Evolutionary conservation across 2,888 invertebrate genomes (phyloP), one percentile per base, ranked within the genome.

Genomic region (Conus canariensis): DNA sequence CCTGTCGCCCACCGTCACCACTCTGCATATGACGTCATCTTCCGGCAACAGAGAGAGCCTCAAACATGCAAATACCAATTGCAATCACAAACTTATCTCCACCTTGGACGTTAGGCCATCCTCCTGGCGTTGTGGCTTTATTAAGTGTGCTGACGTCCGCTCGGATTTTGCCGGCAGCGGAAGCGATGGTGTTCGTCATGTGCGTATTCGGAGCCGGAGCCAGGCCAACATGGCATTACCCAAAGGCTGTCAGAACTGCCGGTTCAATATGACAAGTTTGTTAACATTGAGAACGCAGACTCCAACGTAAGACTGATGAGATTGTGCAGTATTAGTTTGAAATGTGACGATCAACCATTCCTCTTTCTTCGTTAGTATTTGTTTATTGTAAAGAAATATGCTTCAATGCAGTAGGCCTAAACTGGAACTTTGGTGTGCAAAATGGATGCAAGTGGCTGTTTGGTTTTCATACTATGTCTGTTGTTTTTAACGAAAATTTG

Each of bases 11-110:
- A 90, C 91, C 2, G 89, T 90, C 12, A 70, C 60, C 14, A 90
- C 90, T 56, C 83, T 92, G 30, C 92, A 92, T 85, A 90, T 91
- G 91, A 92, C 90, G 64, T 83, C 90, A 30, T n/a, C 67, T 8
- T 70, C 59, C 8, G 92, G 92, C 19, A 90, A 82, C 80, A 22
- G 19, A 6, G 92, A 92, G 82, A 85, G 89, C 1, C 12, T 60
- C 58, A 7, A 19, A 14, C 89, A 82, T 56, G 14, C 30, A 16
- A 83, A 89, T 56, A n/a, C 22, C 19, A 85, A 22, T 14, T 91
- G 91, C 60, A 91, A 91, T 70, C 89, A 60, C 56, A 22, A 74
- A 30, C 64, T 89, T 58, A 82, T 88, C 77, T 5, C 45, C 30
- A 1, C 12, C 12, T 67, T 87, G 70, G 85, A 19, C 8, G 8